Base-by-base conservation (phyloP, 2,888 invertebrate genomes). In the Furcula furcula region DNA sequence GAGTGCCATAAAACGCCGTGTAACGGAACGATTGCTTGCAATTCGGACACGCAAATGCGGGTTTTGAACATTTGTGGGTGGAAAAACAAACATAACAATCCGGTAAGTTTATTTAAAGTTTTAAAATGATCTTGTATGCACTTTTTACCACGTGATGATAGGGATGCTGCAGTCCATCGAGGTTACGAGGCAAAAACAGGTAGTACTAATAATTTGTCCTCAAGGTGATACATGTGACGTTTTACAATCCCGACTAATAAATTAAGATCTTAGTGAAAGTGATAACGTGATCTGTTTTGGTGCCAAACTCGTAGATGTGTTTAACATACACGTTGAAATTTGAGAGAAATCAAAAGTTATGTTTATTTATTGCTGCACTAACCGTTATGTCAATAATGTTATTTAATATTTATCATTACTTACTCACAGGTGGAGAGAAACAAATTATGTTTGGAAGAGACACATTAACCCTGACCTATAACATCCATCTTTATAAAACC, bases 71-170 rank as follows among this genome's bases (percentile, higher is more conserved):
- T 68, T 65, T 60, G 75, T 67, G 64, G 64, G 67, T 64, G 67
- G 73, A 76, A 79, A 82, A 76, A 81, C 76, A 85, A 82, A 85
- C 78, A 84, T 76, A 78, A 60, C 72, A 71, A 73, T 78, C 68
- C 78, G 76, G 87, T 87, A 72, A 85, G 87, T 83, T 76, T 73
- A 73, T 65, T n/a, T 57, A 54, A 58, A 57, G 56, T 58, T 62
- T 47, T 46, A 46, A 40, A 57, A 47, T 46, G 27, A n/a, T 55
- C 33, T 46, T 53, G 50, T 56, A 56, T 59, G 58, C 52, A 49
- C 54, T 61, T 60, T 56, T 42, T 48, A 38, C 46, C 35, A 41
- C 31, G 29, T 37, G 36, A 35, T 23, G 36, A 55, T 47, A 40
- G 46, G 49, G 60, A 63, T 57, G 48, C 43, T 40, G 37, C 31